phyloP scores from a whole-genome alignment of 2,888 invertebrate species.

The Cordilura impudica region DNA sequence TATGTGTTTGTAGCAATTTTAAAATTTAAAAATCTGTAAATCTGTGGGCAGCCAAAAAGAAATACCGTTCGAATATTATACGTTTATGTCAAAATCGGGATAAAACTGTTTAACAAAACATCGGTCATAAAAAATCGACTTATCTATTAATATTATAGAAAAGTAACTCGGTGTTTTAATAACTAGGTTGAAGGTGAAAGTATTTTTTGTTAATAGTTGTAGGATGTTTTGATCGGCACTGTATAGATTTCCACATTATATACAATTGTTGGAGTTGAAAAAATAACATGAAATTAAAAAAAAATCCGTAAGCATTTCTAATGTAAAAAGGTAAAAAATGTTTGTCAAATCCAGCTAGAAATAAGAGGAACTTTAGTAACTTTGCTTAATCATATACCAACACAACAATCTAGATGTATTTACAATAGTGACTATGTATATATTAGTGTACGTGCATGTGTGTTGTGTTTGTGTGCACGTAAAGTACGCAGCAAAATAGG shows the following conservation, averaged over 20 bases:
- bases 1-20: no score
- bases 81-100: no score
- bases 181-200: no score
- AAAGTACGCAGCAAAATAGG: conserved; percentile 2
- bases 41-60: no score
- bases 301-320: conserved; percentile 49
- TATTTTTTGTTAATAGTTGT: no score
- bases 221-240: background rate
- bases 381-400: background rate
- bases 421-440: background rate
- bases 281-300: background rate
- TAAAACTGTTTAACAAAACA: no score
- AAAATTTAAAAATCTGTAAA: no score
- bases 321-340: conserved; percentile 22
- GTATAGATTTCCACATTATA: conserved; percentile 3
- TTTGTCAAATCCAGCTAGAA: background rate
- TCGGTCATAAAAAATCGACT: no score
- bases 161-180: no score
- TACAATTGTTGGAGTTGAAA: background rate
- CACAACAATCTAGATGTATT: conserved; percentile 18
- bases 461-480: background rate
- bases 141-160: no score
- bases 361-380: background rate
- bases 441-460: no score
- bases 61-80: no score